These are phyloP conservation scores for Phortica variegata DNA, from an alignment of 1,140 invertebrate genomes.

Conservation along the genomic window DNA sequence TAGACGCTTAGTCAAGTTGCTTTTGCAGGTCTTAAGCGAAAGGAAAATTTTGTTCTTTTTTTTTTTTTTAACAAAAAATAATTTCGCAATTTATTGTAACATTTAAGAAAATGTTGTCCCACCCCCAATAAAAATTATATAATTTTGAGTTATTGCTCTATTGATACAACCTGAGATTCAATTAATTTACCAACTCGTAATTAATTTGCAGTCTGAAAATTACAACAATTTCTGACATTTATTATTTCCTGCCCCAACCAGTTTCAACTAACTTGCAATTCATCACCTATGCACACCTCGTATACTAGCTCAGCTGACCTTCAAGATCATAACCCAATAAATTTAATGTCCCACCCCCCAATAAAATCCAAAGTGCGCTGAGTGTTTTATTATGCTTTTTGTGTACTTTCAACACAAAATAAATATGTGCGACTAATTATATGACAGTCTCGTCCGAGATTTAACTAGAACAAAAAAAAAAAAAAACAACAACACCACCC, in stretches of 20 bases:
- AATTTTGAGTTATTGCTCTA: slow-evolving; percentile 16
- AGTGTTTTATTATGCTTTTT: slow-evolving; percentile 42
- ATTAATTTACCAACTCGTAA: no score
- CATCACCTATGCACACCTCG: slow-evolving; percentile 7
- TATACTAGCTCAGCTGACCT: slow-evolving; percentile 29
- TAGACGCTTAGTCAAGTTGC: no score
- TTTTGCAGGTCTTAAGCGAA: no score
- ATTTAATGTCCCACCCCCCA: slow-evolving; percentile 37
- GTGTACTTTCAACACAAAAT: slow-evolving; percentile 20
- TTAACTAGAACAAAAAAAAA: background rate
- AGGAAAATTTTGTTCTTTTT: no score
- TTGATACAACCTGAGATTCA: no score
- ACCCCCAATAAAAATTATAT: no score
- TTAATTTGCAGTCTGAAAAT: no score
- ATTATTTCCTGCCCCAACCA: no score
- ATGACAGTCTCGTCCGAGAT: background rate
- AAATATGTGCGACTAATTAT: slow-evolving; percentile 16
- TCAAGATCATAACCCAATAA: slow-evolving; percentile 51
- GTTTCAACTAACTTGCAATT: slow-evolving; percentile 21
- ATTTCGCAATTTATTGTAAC: no score
- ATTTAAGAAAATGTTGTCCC: no score
- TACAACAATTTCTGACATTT: no score
- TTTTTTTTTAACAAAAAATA: no score
- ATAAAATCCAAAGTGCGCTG: slow-evolving; percentile 29
- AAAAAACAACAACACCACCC: slow-evolving; percentile 1